Evolutionary conservation across 2,888 invertebrate genomes (phyloP), one percentile per base, ranked within the genome.

Genomic region (Caenorhabditis sp.): DNA sequence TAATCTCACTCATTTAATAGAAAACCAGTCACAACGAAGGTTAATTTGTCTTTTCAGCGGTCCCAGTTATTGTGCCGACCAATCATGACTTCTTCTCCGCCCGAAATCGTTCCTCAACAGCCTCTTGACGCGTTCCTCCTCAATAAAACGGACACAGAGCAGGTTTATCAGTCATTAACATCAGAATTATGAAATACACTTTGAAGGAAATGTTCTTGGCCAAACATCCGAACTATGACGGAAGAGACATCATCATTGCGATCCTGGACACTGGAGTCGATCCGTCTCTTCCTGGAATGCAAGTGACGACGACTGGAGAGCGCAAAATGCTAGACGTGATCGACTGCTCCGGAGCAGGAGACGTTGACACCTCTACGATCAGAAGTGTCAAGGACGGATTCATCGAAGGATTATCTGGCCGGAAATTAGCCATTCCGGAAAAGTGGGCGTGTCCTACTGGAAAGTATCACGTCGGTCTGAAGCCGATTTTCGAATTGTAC

Each of bases 261-360:
- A 94, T 99, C 89, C 93, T 98, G 86, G 99, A 99, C 91, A 96
- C 97, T 2, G 98, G 98, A 8, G 95, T 99, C 62, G 98, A 99
- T 92, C 97, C 98, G 24, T 95, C 95, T 50, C 96, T 96, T 8
- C 93, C 94, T 79, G 98, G 98, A 78, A 92, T 99, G 85, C 93
- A 95, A 93, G 97, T 91, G 81, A 94, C 96, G 15, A 93, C 93
- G 72, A 94, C 95, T 89, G 96, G 96, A 45, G 93, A 94, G 87
- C 92, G 93, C 17, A 99, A 99, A 91, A 93, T 99, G 55, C 93
- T 98, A 87, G 96, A 96, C 90, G 92, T 97, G 75, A 94, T 93
- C 89, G 97, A 99, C 91, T 95, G 96, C 88, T 95, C 95, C 85
- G 99, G 99, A 20, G 94, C 95, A 89, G 99, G 98, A 4, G 98